phyloP scores from a whole-genome alignment of 2,888 invertebrate genomes.

The Ligdia adustata region DNA sequence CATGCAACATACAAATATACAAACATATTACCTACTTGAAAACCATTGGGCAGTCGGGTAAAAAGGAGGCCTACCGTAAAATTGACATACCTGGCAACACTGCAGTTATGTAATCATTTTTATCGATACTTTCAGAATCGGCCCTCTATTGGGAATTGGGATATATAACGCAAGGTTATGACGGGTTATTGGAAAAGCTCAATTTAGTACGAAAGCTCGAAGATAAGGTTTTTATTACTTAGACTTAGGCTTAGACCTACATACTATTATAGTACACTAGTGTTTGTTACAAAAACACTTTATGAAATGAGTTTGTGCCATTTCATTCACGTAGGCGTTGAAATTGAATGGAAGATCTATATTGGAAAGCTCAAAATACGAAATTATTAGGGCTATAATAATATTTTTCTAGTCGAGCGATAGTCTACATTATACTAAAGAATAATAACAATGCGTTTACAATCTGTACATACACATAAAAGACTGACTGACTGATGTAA shows the following conservation, averaged over 20 bases:
- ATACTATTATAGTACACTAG: not conserved
- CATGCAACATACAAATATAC: too few species aligned
- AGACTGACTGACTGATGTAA: too few species aligned
- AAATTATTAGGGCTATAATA: too few species aligned
- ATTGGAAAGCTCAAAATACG: too few species aligned
- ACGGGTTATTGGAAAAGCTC: constrained; percentile 13
- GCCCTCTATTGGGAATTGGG: constrained; percentile 3
- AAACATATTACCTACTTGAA: too few species aligned
- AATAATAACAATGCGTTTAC: too few species aligned
- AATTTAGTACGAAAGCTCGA: constrained; percentile 7
- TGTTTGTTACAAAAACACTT: not conserved
- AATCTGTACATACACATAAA: too few species aligned
- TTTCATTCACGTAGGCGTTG: not conserved
- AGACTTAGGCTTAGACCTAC: not conserved
- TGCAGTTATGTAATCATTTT: constrained; percentile 14
- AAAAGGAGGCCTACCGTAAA: too few species aligned
- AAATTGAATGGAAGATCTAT: too few species aligned
- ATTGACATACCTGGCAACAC: not conserved
- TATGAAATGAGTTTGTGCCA: not conserved
- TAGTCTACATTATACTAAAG: too few species aligned
- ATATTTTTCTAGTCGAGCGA: too few species aligned
- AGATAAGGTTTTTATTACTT: constrained; percentile 9
- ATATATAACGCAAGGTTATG: constrained; percentile 15
- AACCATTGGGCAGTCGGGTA: too few species aligned
- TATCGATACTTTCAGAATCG: constrained; percentile 19